These are phyloP conservation scores for Daboia siamensis DNA, from an alignment of 2,113 vertebrate species.

Conservation along the genomic window DNA sequence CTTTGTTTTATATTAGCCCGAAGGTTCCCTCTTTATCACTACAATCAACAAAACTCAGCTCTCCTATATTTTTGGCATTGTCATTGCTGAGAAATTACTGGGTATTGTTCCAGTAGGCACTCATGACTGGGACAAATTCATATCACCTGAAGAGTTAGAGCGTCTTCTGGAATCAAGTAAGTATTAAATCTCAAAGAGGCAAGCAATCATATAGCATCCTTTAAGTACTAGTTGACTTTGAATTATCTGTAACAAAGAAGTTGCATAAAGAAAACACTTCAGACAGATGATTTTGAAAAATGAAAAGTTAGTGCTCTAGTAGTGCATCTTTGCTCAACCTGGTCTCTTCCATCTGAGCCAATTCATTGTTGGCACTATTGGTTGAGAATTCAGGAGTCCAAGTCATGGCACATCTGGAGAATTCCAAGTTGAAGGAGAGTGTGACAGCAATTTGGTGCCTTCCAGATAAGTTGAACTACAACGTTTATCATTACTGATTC, in stretches of 20 bases:
- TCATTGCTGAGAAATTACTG: conserved; percentile 84
- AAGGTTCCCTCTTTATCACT: conserved; percentile 92
- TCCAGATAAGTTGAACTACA: not conserved
- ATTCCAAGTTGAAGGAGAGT: not conserved
- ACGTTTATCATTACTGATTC: not conserved
- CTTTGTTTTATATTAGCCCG: conserved; percentile 69
- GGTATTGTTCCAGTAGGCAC: conserved; percentile 88
- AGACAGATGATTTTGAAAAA: not conserved
- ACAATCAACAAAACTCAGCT: conserved; percentile 91
- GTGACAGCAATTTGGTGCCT: not conserved
- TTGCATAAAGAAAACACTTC: not conserved
- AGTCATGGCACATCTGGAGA: not conserved
- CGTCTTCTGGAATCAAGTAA: conserved; percentile 86
- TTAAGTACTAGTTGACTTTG: not conserved
- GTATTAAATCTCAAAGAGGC: conserved; percentile 53
- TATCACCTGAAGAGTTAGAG: conserved; percentile 86
- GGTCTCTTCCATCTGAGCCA: not conserved
- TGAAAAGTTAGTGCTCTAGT: not conserved
- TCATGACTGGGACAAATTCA: conserved; percentile 95
- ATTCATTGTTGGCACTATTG: not conserved
- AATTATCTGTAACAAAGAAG: not conserved
- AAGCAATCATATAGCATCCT: not conserved
- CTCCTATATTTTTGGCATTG: conserved; percentile 85
- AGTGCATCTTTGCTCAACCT: not conserved
- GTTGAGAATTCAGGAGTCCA: not conserved